phyloP scores from a whole-genome alignment of 2,113 vertebrate species.

The Python bivittatus region DNA sequence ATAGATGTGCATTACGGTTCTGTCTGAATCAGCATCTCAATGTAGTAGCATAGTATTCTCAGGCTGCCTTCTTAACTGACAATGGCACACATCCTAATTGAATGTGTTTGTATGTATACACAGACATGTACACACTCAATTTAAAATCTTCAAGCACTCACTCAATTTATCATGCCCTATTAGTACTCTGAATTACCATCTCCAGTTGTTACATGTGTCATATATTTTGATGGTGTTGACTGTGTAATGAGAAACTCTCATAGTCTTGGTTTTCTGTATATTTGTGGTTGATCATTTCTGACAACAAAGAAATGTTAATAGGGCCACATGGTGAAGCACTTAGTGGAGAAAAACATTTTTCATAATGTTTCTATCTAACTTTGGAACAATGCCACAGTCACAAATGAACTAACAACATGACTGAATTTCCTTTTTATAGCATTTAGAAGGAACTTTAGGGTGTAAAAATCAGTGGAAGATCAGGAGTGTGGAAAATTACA shows the following conservation, averaged over 20 bases:
- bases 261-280: constrained; percentile 43
- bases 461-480: constrained; percentile 72
- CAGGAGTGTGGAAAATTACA: constrained; percentile 75
- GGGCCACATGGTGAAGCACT: constrained; percentile 50
- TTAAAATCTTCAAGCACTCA: constrained; percentile 55
- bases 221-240: constrained; percentile 49
- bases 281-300: constrained; percentile 70
- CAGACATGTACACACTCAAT: constrained; percentile 52
- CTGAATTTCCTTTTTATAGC: constrained; percentile 69
- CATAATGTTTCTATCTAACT: constrained; percentile 55
- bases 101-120: neutral
- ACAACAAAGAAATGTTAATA: constrained; percentile 60
- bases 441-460: constrained; percentile 64
- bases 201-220: constrained; percentile 63
- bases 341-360: constrained; percentile 66
- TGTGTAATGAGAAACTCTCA: constrained; percentile 67
- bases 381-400: constrained; percentile 33
- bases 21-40: constrained; percentile 8
- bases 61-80: constrained; percentile 32
- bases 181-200: constrained; percentile 73
- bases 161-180: constrained; percentile 66
- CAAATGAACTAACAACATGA: constrained; percentile 59
- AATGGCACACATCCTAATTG: constrained; percentile 22
- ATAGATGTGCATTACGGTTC: constrained; percentile 5
- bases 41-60: constrained; percentile 21